These are phyloP conservation scores for Drosophila bocqueti DNA, from an alignment of 1,140 invertebrate species.

Conservation along the genomic window DNA sequence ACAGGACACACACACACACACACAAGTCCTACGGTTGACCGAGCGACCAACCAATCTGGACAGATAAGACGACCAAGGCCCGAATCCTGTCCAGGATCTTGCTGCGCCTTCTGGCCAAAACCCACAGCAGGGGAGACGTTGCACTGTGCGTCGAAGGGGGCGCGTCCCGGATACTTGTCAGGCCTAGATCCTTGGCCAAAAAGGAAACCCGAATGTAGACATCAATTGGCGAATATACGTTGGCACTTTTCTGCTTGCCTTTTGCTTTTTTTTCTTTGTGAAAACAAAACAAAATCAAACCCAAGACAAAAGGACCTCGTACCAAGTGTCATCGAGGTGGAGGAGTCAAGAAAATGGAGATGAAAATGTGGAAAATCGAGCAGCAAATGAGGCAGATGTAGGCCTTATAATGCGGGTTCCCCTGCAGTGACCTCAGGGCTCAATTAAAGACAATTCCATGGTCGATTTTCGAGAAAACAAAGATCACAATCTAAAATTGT, in stretches of 20 bases:
- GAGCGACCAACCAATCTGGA: constrained; percentile 40
- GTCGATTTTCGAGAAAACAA: constrained; percentile 44
- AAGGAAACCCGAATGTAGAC: constrained; percentile 59
- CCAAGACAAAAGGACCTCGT: constrained; percentile 19
- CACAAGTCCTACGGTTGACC: constrained; percentile 73
- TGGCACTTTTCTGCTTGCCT: constrained; percentile 33
- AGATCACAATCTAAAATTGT: constrained; percentile 37
- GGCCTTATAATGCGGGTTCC: constrained; percentile 52
- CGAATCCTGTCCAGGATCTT: constrained; percentile 20
- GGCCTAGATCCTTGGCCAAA: constrained; percentile 13
- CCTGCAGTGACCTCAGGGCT: constrained; percentile 27
- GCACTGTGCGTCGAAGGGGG: constrained; percentile 43
- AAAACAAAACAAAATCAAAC: constrained; percentile 38
- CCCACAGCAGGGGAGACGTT: constrained; percentile 18
- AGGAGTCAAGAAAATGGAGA: constrained; percentile 21
- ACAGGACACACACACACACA: constrained; percentile 34
- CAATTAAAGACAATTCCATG: constrained; percentile 56
- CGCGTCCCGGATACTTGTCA: constrained; percentile 66
- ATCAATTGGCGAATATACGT: constrained; percentile 62
- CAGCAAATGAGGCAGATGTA: constrained; percentile 68
- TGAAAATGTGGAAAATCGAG: constrained; percentile 36
- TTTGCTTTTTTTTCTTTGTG: not conserved
- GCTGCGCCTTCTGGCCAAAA: constrained; percentile 59
- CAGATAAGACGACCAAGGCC: constrained; percentile 45
- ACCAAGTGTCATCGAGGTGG: constrained; percentile 56